phyloP scores from a whole-genome alignment of 2,113 vertebrate species.

The Leucosticte australis region DNA sequence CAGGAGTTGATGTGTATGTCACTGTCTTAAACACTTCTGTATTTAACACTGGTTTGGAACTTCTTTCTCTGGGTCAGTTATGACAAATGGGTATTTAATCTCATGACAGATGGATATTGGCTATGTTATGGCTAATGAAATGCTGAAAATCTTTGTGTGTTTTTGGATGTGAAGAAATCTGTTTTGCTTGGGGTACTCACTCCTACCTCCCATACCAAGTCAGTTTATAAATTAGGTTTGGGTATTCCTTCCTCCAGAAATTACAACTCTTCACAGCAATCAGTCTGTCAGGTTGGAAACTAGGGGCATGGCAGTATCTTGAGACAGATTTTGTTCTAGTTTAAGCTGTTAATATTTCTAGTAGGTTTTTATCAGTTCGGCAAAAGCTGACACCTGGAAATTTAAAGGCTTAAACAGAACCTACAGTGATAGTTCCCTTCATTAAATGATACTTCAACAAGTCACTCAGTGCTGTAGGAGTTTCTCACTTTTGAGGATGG shows the following conservation, averaged over 20 bases:
- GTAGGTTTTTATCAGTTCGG: not conserved
- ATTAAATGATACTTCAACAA: not conserved
- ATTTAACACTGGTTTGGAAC: not conserved
- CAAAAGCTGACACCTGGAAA: not conserved
- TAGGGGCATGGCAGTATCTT: not conserved
- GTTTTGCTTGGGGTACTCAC: not conserved
- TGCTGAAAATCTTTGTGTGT: not conserved
- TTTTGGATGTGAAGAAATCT: not conserved
- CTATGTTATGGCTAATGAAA: not conserved
- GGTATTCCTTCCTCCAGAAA: not conserved
- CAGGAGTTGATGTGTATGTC: not conserved
- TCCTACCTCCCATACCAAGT: not conserved
- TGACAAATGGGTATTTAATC: not conserved
- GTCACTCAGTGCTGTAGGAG: not conserved
- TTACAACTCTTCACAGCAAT: not conserved
- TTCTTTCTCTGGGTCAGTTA: not conserved
- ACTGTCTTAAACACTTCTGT: not conserved
- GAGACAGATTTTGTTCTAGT: not conserved
- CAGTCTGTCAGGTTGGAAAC: not conserved
- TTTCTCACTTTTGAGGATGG: not conserved
- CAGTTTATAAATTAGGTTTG: not conserved
- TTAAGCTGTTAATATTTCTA: not conserved
- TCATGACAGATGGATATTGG: not conserved
- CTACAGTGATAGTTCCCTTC: not conserved
- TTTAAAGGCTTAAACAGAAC: not conserved